Percentiles rank a stretch among this genome's conserved stretches.
Evolutionary conservation across 2,797 vertebrate genomes (phyloP).

Genomic region (Bradypodion pumilum): DNA sequence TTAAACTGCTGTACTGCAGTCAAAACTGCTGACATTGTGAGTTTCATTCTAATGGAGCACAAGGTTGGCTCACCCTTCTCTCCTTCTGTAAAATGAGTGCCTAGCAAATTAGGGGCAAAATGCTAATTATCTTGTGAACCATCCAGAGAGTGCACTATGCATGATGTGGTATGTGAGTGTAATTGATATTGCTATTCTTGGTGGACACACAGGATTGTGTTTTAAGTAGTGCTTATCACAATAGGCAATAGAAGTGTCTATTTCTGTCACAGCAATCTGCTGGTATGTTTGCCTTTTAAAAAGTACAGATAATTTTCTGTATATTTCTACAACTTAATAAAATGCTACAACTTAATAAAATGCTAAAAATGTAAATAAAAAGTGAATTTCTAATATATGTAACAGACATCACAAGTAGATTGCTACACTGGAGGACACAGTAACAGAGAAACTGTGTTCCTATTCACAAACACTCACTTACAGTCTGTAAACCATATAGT

Average conservation of each 20-base stretch:
- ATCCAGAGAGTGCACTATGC: too few relatives aligned
- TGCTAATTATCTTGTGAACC: too few relatives aligned
- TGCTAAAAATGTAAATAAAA: background rate
- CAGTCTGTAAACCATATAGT: background rate
- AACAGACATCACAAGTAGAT: background rate
- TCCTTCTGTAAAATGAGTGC: too few relatives aligned
- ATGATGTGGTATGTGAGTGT: too few relatives aligned
- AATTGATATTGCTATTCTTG: too few relatives aligned
- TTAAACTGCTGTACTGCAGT: too few relatives aligned
- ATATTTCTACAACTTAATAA: background rate
- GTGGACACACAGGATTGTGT: too few relatives aligned
- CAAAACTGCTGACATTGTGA: too few relatives aligned
- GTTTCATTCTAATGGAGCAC: too few relatives aligned
- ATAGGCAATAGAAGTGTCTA: background rate
- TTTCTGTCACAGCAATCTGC: background rate
- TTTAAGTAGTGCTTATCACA: constrained; percentile 15
- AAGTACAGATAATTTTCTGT: background rate
- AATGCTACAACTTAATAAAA: background rate
- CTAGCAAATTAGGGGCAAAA: too few relatives aligned
- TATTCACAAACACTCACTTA: background rate
- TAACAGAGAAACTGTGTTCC: background rate
- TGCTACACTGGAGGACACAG: background rate
- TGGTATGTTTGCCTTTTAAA: constrained; percentile 1
- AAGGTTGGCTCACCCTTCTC: too few relatives aligned
- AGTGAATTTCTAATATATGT: background rate